Base-by-base conservation (phyloP, 2,888 invertebrate genomes). In the Sesamia inferens region DNA sequence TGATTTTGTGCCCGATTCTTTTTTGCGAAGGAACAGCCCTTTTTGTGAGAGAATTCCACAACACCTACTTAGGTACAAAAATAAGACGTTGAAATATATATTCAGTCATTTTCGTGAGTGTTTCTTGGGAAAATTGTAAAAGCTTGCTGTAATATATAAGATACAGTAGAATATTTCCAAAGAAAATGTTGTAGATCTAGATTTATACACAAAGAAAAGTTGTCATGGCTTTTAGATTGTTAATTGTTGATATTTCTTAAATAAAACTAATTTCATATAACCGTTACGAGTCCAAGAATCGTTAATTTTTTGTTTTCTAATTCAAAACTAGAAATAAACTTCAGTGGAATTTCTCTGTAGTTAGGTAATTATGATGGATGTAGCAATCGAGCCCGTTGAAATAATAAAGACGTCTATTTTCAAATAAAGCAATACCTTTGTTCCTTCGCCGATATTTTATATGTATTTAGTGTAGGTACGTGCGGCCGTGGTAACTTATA, bases 381-480 rank as follows among this genome's bases (percentile, higher is more conserved):
- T 72, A 42, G 57, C 64, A 64, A 74, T 78, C 42, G 70, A 59
- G 57, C n/a, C 59, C 59, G 39, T 55, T 72, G 69, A 74, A 77
- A 76, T 63, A n/a, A 71, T 61, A 78, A 76, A 76, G 55, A 62
- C 75, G 16, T 70, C 47, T 58, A 39, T 54, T 39, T 57, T 39
- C 47, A 58, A 69, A 77, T 74, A 61, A 47, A 47, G 65, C 48
- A 66, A 48, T 75, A 78, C 79, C 82, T 85, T 83, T 81, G 83
- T 82, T 85, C 78, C 76, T 72, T 55, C 67, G 78, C 72, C 78
- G 81, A 84, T 89, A 88, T 87, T 83, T 88, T 85, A 88, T 75
- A 77, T 78, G n/a, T 79, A 78, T 87, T 83, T 87, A 85, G 76
- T 87, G 61, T 73, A 74, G 76, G 66, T 87, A 81, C 81, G 84